Conservation (phyloP, 2,888 invertebrate species). For the Rutpela maculata region DNA sequence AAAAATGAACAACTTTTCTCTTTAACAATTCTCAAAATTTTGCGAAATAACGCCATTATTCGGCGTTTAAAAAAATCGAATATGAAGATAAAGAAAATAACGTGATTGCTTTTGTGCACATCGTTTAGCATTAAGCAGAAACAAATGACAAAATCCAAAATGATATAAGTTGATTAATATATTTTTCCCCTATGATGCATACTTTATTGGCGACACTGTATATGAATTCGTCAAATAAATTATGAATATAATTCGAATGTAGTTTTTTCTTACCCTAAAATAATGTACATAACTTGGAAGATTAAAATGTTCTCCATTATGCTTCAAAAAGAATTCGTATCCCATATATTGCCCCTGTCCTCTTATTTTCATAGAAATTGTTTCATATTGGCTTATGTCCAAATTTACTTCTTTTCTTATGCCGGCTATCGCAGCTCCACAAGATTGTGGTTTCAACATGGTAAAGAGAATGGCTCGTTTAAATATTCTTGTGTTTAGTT, state of each 20-base stretch:
- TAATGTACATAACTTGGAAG: conserved; percentile 62
- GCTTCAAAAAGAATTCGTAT: conserved; percentile 72
- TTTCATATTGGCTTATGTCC: conserved; percentile 66
- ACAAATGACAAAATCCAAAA: too few species aligned
- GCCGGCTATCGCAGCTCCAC: conserved; percentile 73
- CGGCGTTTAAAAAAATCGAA: too few species aligned
- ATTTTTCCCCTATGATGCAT: too few species aligned
- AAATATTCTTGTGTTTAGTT: conserved; percentile 69
- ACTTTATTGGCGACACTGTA: too few species aligned
- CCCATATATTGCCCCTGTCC: conserved; percentile 70
- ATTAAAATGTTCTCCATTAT: conserved; percentile 67
- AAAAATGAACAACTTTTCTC: too few species aligned
- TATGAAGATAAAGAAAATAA: too few species aligned
- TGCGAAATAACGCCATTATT: too few species aligned
- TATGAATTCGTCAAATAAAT: too few species aligned
- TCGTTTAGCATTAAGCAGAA: too few species aligned
- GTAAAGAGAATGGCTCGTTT: conserved; percentile 73
- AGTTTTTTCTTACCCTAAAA: conserved; percentile 65
- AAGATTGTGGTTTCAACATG: conserved; percentile 72
- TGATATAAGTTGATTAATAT: too few species aligned
- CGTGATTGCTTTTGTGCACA: too few species aligned
- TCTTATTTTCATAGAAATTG: conserved; percentile 67
- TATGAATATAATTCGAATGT: background rate
- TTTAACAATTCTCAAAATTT: too few species aligned
- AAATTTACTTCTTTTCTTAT: conserved; percentile 66